Evolutionary conservation across 2,797 vertebrate genomes (phyloP).

Genomic region (Glossophaga mutica): DNA sequence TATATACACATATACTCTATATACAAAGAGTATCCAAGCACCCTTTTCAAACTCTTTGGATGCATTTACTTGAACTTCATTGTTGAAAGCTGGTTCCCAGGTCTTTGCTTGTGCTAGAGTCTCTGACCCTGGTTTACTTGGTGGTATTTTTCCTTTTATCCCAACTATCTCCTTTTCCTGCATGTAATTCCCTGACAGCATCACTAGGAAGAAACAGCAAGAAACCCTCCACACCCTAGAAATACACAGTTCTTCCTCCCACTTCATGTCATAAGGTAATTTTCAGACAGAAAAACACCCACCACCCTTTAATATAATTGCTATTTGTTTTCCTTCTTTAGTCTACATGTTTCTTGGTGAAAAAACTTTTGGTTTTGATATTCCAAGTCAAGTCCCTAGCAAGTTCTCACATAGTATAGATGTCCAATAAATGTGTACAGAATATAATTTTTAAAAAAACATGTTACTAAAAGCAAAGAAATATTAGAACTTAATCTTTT

Average conservation of each 20-base stretch:
- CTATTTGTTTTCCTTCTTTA: neutral
- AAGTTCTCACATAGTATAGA: neutral
- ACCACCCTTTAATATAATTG: neutral
- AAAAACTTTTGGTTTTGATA: neutral
- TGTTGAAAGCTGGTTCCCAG: neutral
- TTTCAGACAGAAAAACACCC: neutral
- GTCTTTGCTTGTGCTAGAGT: neutral
- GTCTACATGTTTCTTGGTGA: neutral
- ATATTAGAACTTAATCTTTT: neutral
- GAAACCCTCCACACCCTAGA: neutral
- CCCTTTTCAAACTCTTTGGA: neutral
- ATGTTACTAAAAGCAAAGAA: neutral
- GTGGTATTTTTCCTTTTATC: neutral
- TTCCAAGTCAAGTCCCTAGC: too few species aligned
- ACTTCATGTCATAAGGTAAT: too few species aligned
- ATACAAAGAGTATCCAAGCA: neutral
- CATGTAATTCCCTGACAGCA: neutral
- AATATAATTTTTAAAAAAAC: neutral
- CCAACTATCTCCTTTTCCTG: neutral
- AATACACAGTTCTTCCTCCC: neutral
- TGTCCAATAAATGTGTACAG: neutral
- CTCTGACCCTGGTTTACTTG: neutral
- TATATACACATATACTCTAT: accelerated
- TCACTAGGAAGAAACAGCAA: neutral
- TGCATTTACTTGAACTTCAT: neutral